Evolutionary conservation across 2,797 vertebrate genomes (phyloP).

Genomic region (Microctenopoma steveboyesi): DNA sequence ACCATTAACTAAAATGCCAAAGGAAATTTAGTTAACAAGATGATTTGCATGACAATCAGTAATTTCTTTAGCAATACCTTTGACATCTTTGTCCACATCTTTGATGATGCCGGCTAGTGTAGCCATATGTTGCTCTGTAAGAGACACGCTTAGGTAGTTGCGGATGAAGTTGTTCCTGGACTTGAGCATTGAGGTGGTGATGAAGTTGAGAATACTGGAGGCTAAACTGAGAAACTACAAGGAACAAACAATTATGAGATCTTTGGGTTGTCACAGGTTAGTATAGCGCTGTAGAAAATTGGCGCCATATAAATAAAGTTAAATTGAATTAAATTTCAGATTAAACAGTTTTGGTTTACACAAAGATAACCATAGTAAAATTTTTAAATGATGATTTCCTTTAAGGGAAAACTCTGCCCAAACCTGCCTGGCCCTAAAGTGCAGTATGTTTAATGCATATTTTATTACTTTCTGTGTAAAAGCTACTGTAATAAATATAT

Average conservation of each 20-base stretch:
- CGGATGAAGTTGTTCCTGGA: conserved; percentile 98
- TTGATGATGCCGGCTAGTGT: conserved; percentile 98
- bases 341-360: too few relatives aligned
- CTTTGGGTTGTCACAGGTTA: neutral
- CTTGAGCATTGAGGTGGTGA: conserved; percentile 97
- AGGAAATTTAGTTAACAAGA: neutral
- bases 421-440: too few relatives aligned
- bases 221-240: conserved; percentile 93
- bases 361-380: too few relatives aligned
- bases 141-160: conserved; percentile 97
- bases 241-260: conserved; percentile 28
- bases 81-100: conserved; percentile 98
- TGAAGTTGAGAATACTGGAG: conserved; percentile 97
- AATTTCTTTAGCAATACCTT: conserved; percentile 81
- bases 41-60: neutral
- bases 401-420: too few relatives aligned
- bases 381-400: too few relatives aligned
- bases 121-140: conserved; percentile 97
- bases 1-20: neutral
- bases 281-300: neutral
- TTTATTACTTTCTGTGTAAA: too few relatives aligned
- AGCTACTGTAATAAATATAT: neutral
- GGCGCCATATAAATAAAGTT: too few relatives aligned
- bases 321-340: too few relatives aligned
- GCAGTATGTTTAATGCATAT: too few relatives aligned